phyloP scores from a whole-genome alignment of 2,113 vertebrate species.

The Eidolon helvum region DNA sequence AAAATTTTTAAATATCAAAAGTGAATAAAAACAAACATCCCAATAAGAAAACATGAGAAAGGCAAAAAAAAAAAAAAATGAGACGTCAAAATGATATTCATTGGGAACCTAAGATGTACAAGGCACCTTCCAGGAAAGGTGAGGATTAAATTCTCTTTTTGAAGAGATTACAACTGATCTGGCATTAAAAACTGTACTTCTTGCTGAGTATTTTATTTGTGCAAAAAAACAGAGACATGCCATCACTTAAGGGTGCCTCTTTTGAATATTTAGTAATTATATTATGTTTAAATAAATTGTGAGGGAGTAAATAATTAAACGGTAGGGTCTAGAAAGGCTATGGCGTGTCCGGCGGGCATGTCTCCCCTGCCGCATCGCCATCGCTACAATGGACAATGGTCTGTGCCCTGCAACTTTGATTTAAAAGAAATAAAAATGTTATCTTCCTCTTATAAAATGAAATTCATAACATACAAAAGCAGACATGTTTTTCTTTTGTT shows the following conservation, averaged over 20 bases:
- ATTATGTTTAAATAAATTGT: not conserved
- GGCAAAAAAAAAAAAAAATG: not conserved
- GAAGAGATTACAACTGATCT: not conserved
- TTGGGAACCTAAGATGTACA: not conserved
- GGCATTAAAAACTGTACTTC: not conserved
- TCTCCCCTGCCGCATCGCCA: not conserved
- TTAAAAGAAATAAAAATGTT: not conserved
- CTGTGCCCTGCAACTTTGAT: not conserved
- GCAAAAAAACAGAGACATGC: not conserved
- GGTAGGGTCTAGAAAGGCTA: not conserved
- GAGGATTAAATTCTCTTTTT: not conserved
- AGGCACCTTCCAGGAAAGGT: not conserved
- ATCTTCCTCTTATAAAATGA: not conserved
- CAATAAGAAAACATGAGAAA: not conserved
- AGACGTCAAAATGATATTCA: not conserved
- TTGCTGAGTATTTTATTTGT: not conserved
- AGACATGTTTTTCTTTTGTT: not conserved
- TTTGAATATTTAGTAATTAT: not conserved
- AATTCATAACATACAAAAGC: not conserved
- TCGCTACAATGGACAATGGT: not conserved
- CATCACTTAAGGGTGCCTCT: not conserved
- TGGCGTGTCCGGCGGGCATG: not conserved
- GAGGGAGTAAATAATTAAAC: not conserved
- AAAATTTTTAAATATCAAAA: not conserved
- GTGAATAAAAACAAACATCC: not conserved